Percentiles rank a stretch among this genome's conserved stretches.
Evolutionary conservation across 2,113 vertebrate genomes (phyloP).

Genomic region (Mormyrus iriodes): DNA sequence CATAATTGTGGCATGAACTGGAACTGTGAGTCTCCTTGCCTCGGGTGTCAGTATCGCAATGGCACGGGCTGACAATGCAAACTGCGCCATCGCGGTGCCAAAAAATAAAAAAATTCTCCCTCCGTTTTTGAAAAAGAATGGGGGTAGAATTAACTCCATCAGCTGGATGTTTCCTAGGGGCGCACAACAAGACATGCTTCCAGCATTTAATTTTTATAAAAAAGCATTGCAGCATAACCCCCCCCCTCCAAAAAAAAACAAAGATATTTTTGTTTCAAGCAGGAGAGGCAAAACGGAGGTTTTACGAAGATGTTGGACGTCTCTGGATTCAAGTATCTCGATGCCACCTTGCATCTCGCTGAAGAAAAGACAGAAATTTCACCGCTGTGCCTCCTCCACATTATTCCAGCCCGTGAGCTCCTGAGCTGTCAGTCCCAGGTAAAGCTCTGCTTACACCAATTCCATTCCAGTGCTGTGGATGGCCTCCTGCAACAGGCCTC

Average conservation of each 20-base stretch:
- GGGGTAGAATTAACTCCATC: neutral
- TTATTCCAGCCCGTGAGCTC: neutral
- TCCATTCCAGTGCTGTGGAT: neutral
- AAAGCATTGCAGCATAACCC: neutral
- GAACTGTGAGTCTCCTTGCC: neutral
- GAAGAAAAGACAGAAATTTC: neutral
- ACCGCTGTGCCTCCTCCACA: neutral
- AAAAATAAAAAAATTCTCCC: neutral
- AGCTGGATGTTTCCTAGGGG: neutral
- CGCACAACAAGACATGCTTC: neutral
- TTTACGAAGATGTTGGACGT: neutral
- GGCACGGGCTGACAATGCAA: neutral
- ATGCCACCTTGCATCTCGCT: neutral
- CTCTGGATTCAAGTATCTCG: neutral
- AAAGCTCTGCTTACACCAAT: neutral
- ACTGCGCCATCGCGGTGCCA: neutral
- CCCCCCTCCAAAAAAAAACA: neutral
- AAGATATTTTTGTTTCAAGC: neutral
- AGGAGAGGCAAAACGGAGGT: neutral
- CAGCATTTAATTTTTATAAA: neutral
- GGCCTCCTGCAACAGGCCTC: neutral
- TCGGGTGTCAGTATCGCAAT: neutral
- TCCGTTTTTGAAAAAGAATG: neutral
- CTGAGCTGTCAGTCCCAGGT: neutral
- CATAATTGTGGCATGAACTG: conserved; percentile 7